These are phyloP conservation scores for Alectura lathami DNA, from an alignment of 2,113 vertebrate genomes.

Conservation along the genomic window DNA sequence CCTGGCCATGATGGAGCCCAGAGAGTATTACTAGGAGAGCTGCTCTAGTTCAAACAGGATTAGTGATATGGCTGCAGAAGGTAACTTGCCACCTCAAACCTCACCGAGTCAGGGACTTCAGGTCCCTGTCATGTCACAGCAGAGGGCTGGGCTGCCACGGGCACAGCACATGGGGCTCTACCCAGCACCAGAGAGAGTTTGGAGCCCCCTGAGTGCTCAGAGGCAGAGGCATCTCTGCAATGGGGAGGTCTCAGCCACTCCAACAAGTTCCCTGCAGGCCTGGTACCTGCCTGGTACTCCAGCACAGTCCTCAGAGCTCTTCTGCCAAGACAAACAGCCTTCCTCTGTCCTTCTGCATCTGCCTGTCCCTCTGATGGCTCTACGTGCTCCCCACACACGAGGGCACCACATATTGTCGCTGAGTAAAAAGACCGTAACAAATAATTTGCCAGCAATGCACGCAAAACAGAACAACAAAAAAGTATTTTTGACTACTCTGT, in stretches of 20 bases:
- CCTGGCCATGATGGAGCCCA: neutral
- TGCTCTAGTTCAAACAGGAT: neutral
- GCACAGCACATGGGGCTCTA: no score
- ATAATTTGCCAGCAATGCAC: neutral
- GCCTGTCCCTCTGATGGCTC: neutral
- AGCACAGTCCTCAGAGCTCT: neutral
- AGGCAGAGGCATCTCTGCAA: neutral
- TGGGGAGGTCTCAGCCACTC: neutral
- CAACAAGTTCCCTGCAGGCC: neutral
- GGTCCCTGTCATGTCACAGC: neutral
- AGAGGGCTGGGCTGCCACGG: neutral
- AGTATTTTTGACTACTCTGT: neutral
- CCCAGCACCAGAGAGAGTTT: neutral
- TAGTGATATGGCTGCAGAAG: neutral
- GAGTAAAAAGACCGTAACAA: neutral
- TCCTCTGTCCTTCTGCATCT: neutral
- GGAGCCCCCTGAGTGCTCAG: neutral
- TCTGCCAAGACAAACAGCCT: neutral
- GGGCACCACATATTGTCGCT: neutral
- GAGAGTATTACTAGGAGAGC: neutral
- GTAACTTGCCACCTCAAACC: neutral
- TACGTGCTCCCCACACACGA: neutral
- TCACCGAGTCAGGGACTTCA: neutral
- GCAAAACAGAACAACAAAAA: neutral
- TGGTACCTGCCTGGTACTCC: accelerated